These are phyloP conservation scores for Tupaia tana DNA, from an alignment of 2,113 vertebrate genomes.

Conservation along the genomic window DNA sequence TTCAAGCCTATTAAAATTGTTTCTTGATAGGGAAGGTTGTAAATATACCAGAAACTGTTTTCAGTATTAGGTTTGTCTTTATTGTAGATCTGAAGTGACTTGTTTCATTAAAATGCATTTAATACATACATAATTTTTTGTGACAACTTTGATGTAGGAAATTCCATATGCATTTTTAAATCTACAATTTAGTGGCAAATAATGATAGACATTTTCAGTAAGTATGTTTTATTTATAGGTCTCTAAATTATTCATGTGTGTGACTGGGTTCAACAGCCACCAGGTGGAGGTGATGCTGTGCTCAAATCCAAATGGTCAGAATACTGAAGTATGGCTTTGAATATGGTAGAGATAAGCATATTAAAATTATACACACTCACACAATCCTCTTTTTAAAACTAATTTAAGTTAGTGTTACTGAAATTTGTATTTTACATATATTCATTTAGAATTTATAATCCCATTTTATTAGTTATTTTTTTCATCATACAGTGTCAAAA, in stretches of 20 bases:
- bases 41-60: not conserved
- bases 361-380: not conserved
- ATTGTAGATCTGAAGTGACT: not conserved
- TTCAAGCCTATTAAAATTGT: conserved; percentile 26
- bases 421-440: not conserved
- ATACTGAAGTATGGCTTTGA: not conserved
- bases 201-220: conserved; percentile 35
- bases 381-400: not conserved
- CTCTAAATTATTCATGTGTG: not conserved
- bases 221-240: not conserved
- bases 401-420: conserved; percentile 2
- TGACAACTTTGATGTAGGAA: not conserved
- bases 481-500: conserved; percentile 12
- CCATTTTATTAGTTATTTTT: conserved; percentile 35
- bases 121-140: not conserved
- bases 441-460: not conserved
- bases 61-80: not conserved
- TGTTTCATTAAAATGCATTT: conserved; percentile 22
- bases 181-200: not conserved
- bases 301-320: conserved; percentile 26
- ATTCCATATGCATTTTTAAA: conserved; percentile 20
- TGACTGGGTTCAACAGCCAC: not conserved
- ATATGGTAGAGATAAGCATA: not conserved
- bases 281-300: conserved; percentile 35
- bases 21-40: not conserved